Evolutionary conservation across 2,888 invertebrate genomes (phyloP).

Genomic region (Kuschelorhynchus macadamiae): DNA sequence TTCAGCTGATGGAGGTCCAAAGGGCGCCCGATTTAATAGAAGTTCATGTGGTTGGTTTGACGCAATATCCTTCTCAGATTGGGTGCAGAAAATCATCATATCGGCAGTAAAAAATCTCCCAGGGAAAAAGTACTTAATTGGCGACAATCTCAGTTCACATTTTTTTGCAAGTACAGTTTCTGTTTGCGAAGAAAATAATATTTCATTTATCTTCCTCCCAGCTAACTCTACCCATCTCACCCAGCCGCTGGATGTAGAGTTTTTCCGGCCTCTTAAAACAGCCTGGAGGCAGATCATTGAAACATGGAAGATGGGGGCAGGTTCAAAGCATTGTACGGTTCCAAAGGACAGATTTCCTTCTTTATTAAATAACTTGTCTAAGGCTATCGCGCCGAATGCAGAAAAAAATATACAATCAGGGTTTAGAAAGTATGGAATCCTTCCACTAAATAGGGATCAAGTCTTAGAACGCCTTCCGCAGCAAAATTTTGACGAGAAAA

Average conservation of each 20-base stretch:
- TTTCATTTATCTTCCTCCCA: constrained; percentile 31
- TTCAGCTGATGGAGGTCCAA: background rate
- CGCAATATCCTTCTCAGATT: constrained; percentile 22
- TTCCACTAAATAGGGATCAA: constrained; percentile 9
- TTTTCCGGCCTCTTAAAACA: constrained; percentile 26
- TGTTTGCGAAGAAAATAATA: no score
- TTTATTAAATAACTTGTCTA: constrained; percentile 1
- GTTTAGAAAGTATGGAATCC: constrained; percentile 7
- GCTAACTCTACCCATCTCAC: constrained; percentile 24
- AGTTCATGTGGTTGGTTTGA: constrained; percentile 15
- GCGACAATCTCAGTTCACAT: constrained; percentile 7
- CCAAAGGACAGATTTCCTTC: constrained; percentile 16
- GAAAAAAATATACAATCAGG: background rate
- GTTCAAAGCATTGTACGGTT: constrained; percentile 17
- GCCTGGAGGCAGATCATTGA: constrained; percentile 15
- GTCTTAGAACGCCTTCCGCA: no score
- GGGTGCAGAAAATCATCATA: constrained; percentile 14
- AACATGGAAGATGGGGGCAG: constrained; percentile 11
- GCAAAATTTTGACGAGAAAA: constrained; percentile 6
- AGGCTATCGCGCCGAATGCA: constrained; percentile 8
- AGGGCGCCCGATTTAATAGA: constrained; percentile 7
- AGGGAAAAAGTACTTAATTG: constrained; percentile 25
- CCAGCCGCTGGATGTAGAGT: constrained; percentile 15
- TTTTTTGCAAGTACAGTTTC: constrained; percentile 10
- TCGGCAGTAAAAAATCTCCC: constrained; percentile 10